Percentiles rank a stretch among this genome's conserved stretches.
These are phyloP conservation scores for Spinibarbus caldwelli DNA, from an alignment of 2,797 vertebrate species.

Conservation along the genomic window DNA sequence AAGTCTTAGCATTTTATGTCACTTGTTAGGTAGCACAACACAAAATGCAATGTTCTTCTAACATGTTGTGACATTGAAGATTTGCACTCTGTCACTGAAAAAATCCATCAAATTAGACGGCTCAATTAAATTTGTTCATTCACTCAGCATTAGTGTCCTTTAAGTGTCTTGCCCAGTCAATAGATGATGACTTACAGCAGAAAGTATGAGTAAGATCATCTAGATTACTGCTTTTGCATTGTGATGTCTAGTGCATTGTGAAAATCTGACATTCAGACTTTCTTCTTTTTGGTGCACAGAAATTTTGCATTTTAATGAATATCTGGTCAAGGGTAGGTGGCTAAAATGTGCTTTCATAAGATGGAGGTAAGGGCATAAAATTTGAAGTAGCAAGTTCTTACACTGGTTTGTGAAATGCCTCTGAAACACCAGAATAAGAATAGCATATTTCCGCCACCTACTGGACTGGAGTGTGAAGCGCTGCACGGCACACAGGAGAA, in stretches of 20 bases:
- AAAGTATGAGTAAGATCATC: constrained; percentile 5
- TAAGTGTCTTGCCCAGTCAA: constrained; percentile 2
- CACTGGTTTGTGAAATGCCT: background rate
- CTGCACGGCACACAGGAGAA: background rate
- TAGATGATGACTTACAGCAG: constrained; percentile 15
- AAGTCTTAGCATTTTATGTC: background rate
- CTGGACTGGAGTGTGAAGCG: background rate
- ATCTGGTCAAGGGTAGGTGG: background rate
- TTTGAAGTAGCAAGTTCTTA: background rate
- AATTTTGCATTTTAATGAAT: background rate
- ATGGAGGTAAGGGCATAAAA: background rate
- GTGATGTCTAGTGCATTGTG: background rate
- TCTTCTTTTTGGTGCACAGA: background rate
- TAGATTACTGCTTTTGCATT: background rate
- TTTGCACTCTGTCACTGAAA: background rate
- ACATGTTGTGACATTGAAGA: background rate
- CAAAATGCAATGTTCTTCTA: background rate
- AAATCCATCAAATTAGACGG: background rate
- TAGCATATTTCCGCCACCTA: background rate
- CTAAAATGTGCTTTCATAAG: background rate
- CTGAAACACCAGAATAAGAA: background rate
- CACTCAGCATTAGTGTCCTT: constrained; percentile 9
- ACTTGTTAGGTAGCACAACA: background rate
- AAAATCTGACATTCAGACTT: background rate
- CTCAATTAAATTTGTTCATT: background rate